phyloP scores from a whole-genome alignment of 2,797 vertebrate genomes.

The Sebastes melanostomus region DNA sequence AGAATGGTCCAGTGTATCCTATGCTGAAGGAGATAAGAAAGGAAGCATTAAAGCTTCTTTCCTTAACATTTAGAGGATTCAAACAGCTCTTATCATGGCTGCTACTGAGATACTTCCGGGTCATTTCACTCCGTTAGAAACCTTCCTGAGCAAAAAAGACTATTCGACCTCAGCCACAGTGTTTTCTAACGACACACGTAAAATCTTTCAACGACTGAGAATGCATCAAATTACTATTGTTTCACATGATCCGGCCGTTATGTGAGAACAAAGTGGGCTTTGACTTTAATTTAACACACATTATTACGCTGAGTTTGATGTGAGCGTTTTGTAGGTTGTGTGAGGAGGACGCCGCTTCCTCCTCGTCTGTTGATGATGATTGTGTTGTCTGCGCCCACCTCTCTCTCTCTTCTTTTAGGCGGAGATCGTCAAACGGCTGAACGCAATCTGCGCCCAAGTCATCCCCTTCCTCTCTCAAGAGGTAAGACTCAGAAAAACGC shows the following conservation, averaged over 20 bases:
- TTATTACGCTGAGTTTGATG: background rate
- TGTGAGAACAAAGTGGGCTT: background rate
- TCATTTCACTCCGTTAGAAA: no score
- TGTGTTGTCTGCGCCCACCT: conserved; percentile 48
- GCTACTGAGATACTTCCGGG: no score
- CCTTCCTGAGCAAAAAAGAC: no score
- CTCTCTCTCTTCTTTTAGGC: conserved; percentile 86
- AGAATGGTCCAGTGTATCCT: no score
- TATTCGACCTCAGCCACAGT: fast-evolving
- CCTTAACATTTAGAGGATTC: no score
- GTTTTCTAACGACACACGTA: background rate
- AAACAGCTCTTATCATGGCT: no score
- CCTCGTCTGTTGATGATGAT: conserved; percentile 20
- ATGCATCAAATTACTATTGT: background rate
- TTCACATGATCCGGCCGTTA: background rate
- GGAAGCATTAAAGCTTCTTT: no score
- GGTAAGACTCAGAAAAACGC: conserved; percentile 82
- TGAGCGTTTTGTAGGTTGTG: conserved; percentile 7
- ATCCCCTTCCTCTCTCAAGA: conserved; percentile 99
- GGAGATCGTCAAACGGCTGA: conserved; percentile 99
- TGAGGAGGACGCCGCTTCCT: conserved; percentile 10
- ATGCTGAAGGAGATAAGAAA: no score
- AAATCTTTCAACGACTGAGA: background rate
- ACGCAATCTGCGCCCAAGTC: conserved; percentile 99
- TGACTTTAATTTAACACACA: background rate